Percentiles rank a stretch among this genome's conserved stretches.
These are phyloP conservation scores for Spinus olivaceus DNA, from an alignment of 2,797 vertebrate species.

Conservation along the genomic window DNA sequence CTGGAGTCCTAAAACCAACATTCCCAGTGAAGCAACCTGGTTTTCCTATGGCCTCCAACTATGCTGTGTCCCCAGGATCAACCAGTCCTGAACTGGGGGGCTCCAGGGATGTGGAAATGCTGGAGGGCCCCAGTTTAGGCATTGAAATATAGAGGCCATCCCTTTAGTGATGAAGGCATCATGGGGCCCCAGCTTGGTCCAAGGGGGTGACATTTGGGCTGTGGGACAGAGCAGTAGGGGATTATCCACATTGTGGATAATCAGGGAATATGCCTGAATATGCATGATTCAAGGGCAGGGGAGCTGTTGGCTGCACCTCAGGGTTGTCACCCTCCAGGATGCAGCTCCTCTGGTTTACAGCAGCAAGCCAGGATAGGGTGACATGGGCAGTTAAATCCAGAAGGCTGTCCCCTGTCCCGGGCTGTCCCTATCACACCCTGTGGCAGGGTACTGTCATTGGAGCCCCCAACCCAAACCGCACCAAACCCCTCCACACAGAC, in stretches of 20 bases:
- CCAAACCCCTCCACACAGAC: not conserved
- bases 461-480: not conserved
- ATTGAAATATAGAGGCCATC: not conserved
- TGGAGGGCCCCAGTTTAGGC: not conserved
- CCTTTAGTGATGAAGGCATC: not conserved
- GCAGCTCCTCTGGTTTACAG: not conserved
- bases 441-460: not conserved
- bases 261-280: not conserved
- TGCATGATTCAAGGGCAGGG: not conserved
- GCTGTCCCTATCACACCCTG: not conserved
- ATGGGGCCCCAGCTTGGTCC: not conserved
- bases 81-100: not conserved
- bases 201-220: not conserved
- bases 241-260: not conserved
- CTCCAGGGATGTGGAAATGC: not conserved
- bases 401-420: not conserved
- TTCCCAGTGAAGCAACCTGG: not conserved
- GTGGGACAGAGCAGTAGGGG: not conserved
- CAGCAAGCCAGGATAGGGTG: not conserved
- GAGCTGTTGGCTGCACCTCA: not conserved
- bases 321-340: not conserved
- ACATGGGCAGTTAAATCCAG: not conserved
- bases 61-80: not conserved
- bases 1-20: not conserved
- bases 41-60: not conserved